phyloP scores from a whole-genome alignment of 2,888 invertebrate species.

The Pseudococcus jackbeardsleyi region DNA sequence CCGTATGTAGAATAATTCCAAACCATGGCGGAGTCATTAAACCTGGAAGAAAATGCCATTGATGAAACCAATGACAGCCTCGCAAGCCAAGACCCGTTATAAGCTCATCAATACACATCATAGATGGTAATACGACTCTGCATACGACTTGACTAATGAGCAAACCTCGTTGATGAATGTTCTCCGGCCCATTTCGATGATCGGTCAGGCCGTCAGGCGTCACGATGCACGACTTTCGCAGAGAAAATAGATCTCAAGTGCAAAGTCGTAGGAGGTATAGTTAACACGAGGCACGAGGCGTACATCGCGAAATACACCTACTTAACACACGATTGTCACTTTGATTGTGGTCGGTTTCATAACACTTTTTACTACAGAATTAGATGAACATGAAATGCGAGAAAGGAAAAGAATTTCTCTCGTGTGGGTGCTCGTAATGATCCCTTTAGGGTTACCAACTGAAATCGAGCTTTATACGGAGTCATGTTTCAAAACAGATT shows the following conservation, averaged over 20 bases:
- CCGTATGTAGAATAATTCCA: background rate
- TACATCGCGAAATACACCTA: slow-evolving; percentile 30
- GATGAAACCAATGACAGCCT: background rate
- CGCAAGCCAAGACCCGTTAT: background rate
- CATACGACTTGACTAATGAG: slow-evolving; percentile 2
- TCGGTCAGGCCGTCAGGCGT: background rate
- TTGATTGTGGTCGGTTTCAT: background rate
- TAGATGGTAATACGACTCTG: slow-evolving; percentile 24
- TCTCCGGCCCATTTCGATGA: background rate
- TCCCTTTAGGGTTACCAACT: background rate
- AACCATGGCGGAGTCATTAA: background rate
- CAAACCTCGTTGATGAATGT: background rate
- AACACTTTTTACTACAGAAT: background rate
- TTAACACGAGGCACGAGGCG: background rate
- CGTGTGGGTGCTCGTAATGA: background rate
- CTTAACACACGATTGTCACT: slow-evolving; percentile 35
- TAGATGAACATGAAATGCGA: background rate
- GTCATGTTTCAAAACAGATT: background rate
- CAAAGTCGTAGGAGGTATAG: background rate
- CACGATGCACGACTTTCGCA: slow-evolving; percentile 26
- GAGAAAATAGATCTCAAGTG: slow-evolving; percentile 24
- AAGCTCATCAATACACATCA: slow-evolving; percentile 36
- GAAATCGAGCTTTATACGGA: background rate
- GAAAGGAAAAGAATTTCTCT: background rate
- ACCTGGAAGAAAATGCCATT: background rate